Evolutionary conservation across 1,140 invertebrate species (phyloP), one percentile per base, ranked within the genome.

Genomic region (Onthophagus taurus): DNA sequence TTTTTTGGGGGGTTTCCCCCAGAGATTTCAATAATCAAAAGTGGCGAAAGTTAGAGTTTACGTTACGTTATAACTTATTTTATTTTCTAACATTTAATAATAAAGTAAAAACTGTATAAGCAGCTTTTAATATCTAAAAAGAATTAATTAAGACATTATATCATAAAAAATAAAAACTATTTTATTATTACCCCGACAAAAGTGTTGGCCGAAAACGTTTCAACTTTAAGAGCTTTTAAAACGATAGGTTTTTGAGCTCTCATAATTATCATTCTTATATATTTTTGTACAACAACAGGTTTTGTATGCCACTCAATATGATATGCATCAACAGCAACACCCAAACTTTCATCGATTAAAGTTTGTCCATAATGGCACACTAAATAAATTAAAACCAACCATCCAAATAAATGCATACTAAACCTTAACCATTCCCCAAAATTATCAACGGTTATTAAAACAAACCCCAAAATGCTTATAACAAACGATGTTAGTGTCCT

Each of bases 111-210:
- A 48, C 52, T 2, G 55, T 55, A 48, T 58, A 58, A 2, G 55
- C 53, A 18, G 53, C 45, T 36, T 51, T 55, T 16, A 58, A 23
- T 30, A 58, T 53, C 55, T 58, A 36, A 45, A 58, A 58, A n/a
- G 26, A 34, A 47, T 31, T 21, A 26, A 31, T 30, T 9, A 24
- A 4, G 31, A 44, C 17, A 29, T 6, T 18, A 33, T 37, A 36
- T 9, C 8, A 26, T 18, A 39, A 35, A 9, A 4, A 17, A 29
- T 42, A 35, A 5, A 39, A 8, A 29, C 37, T 24, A 34, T 14
- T 12, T 12, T 14, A 14, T 9, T 34, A 34, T 36, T 50, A 59
- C 57, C 16, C 45, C 43, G 38, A 59, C 48, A 33, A 55, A 59
- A 7, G 54, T 52, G n/a, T 51, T 36, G 13, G 57, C 50, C 2